Evolutionary conservation across 2,113 vertebrate species (phyloP).

Genomic region (Malurus cyaneus): DNA sequence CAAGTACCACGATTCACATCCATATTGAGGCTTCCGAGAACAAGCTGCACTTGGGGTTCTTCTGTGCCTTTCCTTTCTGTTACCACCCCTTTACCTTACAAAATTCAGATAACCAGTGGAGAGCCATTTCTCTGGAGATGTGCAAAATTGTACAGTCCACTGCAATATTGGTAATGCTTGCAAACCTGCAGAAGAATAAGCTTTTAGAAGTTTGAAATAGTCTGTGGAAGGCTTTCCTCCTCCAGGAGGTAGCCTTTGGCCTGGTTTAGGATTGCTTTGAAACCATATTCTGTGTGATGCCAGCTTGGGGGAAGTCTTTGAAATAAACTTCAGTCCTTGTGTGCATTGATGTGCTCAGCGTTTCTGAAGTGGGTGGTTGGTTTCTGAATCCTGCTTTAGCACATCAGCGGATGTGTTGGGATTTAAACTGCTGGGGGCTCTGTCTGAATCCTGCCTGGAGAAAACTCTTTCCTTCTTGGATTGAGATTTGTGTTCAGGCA

Average conservation of each 20-base stretch:
- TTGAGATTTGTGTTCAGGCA: rapidly evolving
- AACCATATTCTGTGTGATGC: background rate
- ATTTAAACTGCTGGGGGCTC: background rate
- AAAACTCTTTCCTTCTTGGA: background rate
- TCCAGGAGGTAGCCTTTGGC: background rate
- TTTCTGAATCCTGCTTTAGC: background rate
- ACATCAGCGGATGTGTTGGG: background rate
- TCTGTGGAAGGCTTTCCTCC: background rate
- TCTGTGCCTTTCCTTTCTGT: background rate
- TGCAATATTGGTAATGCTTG: background rate
- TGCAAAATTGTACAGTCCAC: rapidly evolving
- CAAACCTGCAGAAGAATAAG: background rate
- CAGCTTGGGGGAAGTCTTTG: background rate
- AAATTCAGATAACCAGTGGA: background rate
- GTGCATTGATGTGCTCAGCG: rapidly evolving
- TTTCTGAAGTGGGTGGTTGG: background rate
- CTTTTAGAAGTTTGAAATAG: background rate
- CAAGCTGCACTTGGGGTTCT: background rate
- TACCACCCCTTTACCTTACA: background rate
- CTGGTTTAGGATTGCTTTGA: background rate
- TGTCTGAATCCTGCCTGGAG: background rate
- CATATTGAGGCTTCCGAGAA: background rate
- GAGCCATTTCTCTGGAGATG: background rate
- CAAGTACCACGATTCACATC: rapidly evolving
- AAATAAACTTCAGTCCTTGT: background rate